Base-by-base conservation (phyloP, 1,140 invertebrate genomes). In the Ridgeia piscesae region DNA sequence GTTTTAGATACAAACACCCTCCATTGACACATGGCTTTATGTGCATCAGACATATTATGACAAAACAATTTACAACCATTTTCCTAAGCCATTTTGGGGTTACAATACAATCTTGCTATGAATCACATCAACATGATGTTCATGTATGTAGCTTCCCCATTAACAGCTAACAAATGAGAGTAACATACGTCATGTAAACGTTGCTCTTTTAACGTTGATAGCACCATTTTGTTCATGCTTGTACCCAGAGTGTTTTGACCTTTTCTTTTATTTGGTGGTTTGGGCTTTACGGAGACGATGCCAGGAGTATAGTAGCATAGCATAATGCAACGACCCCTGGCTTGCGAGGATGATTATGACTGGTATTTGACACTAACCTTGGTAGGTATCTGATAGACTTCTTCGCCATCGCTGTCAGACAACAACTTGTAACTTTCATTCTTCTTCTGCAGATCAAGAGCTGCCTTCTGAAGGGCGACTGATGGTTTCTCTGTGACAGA, bases 341-440 rank as follows among this genome's bases (percentile, higher is more conserved):
- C 14, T 4, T 27, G 11, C 58, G 2, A 77, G 27, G 58, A 8
- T 17, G 2, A 17, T 21, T 42, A 11, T 42, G 58, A 77, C 27
- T 77, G 58, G 58, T 77, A 21, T 8, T 77, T 77, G 58, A 9
- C 42, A 6, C 42, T 6, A 6, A 77, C 58, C 58, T 77, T 77
- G 58, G 58, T 77, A 27, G 58, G 58, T 77, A 77, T 77, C 58
- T 77, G 58, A 31, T 77, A 77, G 2, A 8, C 93, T 89, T 95
- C 94, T 89, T 95, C 94, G 91, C 96, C 96, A 77, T 96, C 96
- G 92, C 95, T 95, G 93, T 96, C 95, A 33, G 95, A 95, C 6
- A 96, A 31, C 8, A 96, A 93, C 91, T 94, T 93, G 92, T 96
- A 96, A 90, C 94, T 95, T 91, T 95, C 94, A 92, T 96, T 96